phyloP scores from a whole-genome alignment of 2,113 vertebrate species.

The Cyanistes caeruleus region DNA sequence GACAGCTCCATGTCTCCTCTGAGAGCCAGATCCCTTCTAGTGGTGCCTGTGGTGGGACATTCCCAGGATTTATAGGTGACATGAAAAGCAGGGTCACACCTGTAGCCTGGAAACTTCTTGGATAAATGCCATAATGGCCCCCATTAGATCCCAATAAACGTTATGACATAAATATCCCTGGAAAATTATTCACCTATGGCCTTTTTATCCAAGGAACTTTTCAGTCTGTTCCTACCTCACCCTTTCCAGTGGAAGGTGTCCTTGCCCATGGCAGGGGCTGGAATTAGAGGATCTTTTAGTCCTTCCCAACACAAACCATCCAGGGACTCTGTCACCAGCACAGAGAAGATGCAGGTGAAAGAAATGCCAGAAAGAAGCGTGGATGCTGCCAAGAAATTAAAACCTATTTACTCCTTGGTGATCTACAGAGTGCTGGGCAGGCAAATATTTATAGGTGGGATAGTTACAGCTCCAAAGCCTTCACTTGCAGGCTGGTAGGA shows the following conservation, averaged over 20 bases:
- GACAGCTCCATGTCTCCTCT: not conserved
- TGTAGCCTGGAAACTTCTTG: not conserved
- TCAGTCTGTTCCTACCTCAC: not conserved
- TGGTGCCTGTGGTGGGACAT: too few relatives aligned
- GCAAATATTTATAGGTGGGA: not conserved
- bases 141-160: too few relatives aligned
- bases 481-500: not conserved
- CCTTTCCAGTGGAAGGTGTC: not conserved
- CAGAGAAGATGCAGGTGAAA: rapidly evolving
- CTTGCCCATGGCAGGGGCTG: not conserved
- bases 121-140: not conserved
- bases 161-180: rapidly evolving
- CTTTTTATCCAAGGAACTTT: not conserved
- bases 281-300: not conserved
- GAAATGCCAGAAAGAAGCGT: not conserved
- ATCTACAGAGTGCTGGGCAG: not conserved
- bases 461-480: not conserved
- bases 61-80: not conserved
- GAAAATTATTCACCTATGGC: not conserved
- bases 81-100: not conserved
- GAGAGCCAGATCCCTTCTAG: not conserved
- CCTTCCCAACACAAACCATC: not conserved
- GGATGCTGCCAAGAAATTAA: not conserved
- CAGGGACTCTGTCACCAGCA: not conserved
- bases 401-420: not conserved